Evolutionary conservation across 2,888 invertebrate species (phyloP), one percentile per base, ranked within the genome.

Genomic region (Ashinkailepas kermadecensis): DNA sequence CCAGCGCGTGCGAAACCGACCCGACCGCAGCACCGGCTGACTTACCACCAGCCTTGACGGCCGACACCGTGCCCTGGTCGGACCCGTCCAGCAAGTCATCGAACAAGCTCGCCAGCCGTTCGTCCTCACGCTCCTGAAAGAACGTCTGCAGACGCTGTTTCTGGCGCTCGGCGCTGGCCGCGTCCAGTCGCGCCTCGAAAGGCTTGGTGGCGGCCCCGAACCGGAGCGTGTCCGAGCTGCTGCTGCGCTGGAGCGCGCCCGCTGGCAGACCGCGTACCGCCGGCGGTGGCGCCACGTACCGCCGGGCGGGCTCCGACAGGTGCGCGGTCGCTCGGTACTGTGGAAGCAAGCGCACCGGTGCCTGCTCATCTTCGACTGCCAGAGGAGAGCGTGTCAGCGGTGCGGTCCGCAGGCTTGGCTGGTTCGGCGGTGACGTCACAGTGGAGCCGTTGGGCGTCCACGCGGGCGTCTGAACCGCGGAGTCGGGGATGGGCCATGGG

Each of bases 231-330:
- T 74, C 74, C 6, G 74, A 74, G 74, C 74, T 74, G 54, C 80
- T 82, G 82, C n/a, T 82, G 80, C n/a, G 74, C 64, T 15, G 84
- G 81, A 39, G 81, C 67, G n/a, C 65, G 67, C 82, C 83, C 82
- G 2, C 83, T 81, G 25, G 39, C 39, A 39, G 39, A 39, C 2
- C 39, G 39, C 39, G 39, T 39, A 39, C 81, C 81, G 80, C 82
- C 82, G 70, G 80, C 80, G 56, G 78, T n/a, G 11, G 81, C 25
- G 15, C 82, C 81, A 18, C 81, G 81, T 13, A 82, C 82, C 39
- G 82, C 82, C 80, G 79, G 59, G 13, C 39, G 2, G 39, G 39
- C 39, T 39, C 39, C 39, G 39, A 39, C 39, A 39, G 39, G 39
- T 39, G 39, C 39, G 39, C 39, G 2, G 39, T 39, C 39, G 39